Evolutionary conservation across 2,113 vertebrate species (phyloP).

Genomic region (Rynchops niger): DNA sequence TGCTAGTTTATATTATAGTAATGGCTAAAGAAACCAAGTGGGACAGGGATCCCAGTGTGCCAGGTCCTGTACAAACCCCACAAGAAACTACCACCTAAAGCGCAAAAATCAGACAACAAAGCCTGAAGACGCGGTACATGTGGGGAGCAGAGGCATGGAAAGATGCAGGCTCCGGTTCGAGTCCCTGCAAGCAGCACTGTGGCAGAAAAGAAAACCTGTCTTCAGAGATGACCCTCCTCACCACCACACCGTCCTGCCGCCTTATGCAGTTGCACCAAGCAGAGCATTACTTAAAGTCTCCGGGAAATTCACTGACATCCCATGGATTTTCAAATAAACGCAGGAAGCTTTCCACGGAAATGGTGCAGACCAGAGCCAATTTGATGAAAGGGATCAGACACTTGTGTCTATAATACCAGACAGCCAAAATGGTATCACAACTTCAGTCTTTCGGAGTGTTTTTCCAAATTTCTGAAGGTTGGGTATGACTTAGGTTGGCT

Average conservation of each 20-base stretch:
- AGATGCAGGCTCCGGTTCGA: neutral
- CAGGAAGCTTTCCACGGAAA: neutral
- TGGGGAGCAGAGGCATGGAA: neutral
- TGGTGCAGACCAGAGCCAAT: neutral
- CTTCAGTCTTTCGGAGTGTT: neutral
- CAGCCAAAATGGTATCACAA: neutral
- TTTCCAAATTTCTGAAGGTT: neutral
- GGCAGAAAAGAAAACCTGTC: neutral
- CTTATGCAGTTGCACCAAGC: neutral
- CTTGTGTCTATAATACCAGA: neutral
- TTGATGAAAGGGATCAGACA: neutral
- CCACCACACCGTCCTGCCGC: neutral
- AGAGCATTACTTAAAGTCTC: accelerated
- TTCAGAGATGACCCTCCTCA: neutral
- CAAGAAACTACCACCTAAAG: neutral
- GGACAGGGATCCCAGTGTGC: neutral
- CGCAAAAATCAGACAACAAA: neutral
- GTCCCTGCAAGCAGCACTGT: neutral
- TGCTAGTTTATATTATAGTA: neutral
- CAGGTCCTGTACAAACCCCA: neutral
- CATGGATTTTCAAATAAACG: neutral
- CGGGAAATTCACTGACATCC: neutral
- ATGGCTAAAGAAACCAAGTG: neutral
- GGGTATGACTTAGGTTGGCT: neutral
- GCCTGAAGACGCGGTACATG: accelerated